These are phyloP conservation scores for Drosophila truncata DNA, from an alignment of 1,140 invertebrate genomes.

Conservation along the genomic window DNA sequence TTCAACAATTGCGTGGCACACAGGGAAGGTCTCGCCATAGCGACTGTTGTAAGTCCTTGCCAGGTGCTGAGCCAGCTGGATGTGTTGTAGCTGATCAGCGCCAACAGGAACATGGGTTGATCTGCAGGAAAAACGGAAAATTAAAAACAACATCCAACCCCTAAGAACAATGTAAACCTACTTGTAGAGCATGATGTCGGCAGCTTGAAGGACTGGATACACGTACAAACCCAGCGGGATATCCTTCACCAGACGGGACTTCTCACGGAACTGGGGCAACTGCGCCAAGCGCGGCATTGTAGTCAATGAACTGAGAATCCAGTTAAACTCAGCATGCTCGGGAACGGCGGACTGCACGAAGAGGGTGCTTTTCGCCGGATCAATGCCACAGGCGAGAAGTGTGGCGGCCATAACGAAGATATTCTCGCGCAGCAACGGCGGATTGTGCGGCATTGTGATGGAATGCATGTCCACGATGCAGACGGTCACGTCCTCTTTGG, in stretches of 20 bases:
- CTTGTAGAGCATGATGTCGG: constrained; percentile 97
- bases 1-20: constrained; percentile 89
- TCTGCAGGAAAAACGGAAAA: constrained; percentile 85
- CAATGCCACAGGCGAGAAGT: constrained; percentile 96
- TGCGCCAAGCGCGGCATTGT: constrained; percentile 93
- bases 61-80: constrained; percentile 95
- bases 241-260: constrained; percentile 90
- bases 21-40: constrained; percentile 92
- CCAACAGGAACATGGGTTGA: constrained; percentile 97
- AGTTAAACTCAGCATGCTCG: constrained; percentile 94
- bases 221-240: constrained; percentile 94
- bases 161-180: constrained; percentile 87
- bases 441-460: constrained; percentile 94
- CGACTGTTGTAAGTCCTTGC: constrained; percentile 92
- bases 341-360: constrained; percentile 96
- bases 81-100: constrained; percentile 96
- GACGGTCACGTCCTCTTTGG: constrained; percentile 90
- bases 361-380: constrained; percentile 92
- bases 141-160: constrained; percentile 12
- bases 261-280: constrained; percentile 97
- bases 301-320: constrained; percentile 94
- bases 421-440: constrained; percentile 89
- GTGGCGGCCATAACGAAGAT: constrained; percentile 93
- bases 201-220: constrained; percentile 97
- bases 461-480: constrained; percentile 98